phyloP scores from a whole-genome alignment of 2,888 invertebrate genomes.

The Calameuta idolon region DNA sequence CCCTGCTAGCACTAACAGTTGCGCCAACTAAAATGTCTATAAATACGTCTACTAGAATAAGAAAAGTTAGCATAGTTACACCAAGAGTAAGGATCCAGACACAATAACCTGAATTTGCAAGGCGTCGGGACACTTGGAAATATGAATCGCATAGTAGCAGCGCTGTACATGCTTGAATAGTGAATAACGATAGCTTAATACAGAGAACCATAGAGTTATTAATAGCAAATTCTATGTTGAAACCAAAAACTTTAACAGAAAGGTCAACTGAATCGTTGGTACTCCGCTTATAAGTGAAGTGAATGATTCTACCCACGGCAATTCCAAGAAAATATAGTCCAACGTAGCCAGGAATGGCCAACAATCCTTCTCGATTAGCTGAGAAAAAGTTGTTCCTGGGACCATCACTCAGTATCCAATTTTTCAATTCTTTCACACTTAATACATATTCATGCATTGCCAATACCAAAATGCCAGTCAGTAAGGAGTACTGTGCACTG shows the following conservation, averaged over 20 bases:
- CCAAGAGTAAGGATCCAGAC: constrained; percentile 79
- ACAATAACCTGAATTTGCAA: constrained; percentile 87
- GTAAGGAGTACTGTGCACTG: constrained; percentile 68
- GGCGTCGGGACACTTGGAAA: constrained; percentile 79
- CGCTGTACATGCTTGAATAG: constrained; percentile 62
- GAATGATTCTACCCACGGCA: constrained; percentile 72
- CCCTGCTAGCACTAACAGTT: constrained; percentile 20
- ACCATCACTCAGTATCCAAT: constrained; percentile 76
- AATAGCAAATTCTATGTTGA: constrained; percentile 36
- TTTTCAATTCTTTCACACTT: constrained; percentile 74
- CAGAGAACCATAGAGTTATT: constrained; percentile 54
- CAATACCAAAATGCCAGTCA: constrained; percentile 71
- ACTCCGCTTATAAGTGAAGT: constrained; percentile 45
- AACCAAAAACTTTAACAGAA: constrained; percentile 35
- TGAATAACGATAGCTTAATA: constrained; percentile 53
- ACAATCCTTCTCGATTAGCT: constrained; percentile 93
- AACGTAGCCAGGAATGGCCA: constrained; percentile 87
- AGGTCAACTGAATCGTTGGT: too few species aligned
- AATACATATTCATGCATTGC: constrained; percentile 75
- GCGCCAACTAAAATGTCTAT: constrained; percentile 53
- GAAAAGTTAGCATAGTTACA: constrained; percentile 70
- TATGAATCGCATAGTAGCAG: constrained; percentile 68
- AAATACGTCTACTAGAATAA: constrained; percentile 71
- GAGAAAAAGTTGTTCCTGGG: constrained; percentile 74
- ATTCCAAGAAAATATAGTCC: constrained; percentile 84